Evolutionary conservation across 53 echinoderm and acorn worm genomes (phyloP), one percentile per base, ranked within the genome.

Genomic region (Henricia sp.): DNA sequence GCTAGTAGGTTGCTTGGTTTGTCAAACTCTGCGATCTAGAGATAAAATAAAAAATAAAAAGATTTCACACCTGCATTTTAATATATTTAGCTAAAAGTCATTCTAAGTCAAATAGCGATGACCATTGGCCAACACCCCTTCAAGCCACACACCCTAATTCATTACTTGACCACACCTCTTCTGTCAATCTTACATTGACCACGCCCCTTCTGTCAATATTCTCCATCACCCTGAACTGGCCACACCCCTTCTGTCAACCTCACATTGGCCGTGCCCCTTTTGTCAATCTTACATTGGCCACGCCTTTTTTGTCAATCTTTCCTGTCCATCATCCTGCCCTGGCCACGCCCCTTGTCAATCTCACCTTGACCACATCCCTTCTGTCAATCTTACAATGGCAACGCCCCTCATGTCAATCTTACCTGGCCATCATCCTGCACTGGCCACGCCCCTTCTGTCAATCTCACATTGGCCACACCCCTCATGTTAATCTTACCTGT

Each of bases 11-110:
- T 38, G 29, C 88, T 68, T 13, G 99, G 99, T 34, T 90, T 90
- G 56, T 97, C 99, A 84, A 94, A 97, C 76, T 97, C 99, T 0
- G 94, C 99, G 42, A 97, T 87, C 99, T 97, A 71, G 27, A 51
- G 62, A 52, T 34, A 55, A 41, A 58, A 37, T 14, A n/a, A 2
- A 28, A 0, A 2, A 20, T 16, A 48, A 21, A 32, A 3, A n/a
- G n/a, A n/a, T n/a, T n/a, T n/a, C n/a, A n/a, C n/a, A n/a, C n/a
- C 2, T 75, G 21, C 33, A 10, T 21, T 0, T 20, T 8, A 29
- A 69, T 36, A n/a, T 8, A 12, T 4, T 8, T 16, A 16, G 12
- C 50, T 11, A 13, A 84, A 85, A n/a, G 55, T 13, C 59, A 37
- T 17, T 17, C 69, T 17, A 27, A n/a, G 2, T 37, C 26, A 80